Percentiles rank a stretch among this genome's conserved stretches.
Conservation (phyloP, 2,797 vertebrate genomes). For the Micropoecilia bifurca region DNA sequence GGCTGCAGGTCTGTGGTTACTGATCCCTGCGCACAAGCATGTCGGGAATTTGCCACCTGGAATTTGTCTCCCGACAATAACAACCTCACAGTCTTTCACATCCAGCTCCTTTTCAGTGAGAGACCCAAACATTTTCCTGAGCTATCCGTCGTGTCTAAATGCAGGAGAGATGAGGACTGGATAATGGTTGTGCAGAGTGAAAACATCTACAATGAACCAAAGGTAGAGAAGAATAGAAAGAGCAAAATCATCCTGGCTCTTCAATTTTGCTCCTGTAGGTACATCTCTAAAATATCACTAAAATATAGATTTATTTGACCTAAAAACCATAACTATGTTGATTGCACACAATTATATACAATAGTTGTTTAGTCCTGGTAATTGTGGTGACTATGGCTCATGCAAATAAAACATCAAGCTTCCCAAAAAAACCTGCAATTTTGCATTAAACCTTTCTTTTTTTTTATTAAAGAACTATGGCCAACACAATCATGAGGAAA, state of each 20-base stretch:
- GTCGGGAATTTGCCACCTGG: slow-evolving; percentile 77
- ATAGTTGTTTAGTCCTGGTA: not conserved
- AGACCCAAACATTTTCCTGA: slow-evolving; percentile 49
- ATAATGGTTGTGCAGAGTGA: not conserved
- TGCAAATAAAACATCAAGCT: not conserved
- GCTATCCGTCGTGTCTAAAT: slow-evolving; percentile 49
- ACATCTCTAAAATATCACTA: not conserved
- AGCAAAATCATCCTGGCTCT: not conserved
- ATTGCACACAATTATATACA: not conserved
- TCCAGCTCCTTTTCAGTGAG: slow-evolving; percentile 48
- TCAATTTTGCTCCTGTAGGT: not conserved
- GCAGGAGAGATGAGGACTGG: slow-evolving; percentile 5
- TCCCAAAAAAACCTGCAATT: not conserved
- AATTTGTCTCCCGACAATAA: slow-evolving; percentile 70
- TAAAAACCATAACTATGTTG: not conserved
- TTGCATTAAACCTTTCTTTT: not conserved
- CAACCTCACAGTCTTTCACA: slow-evolving; percentile 58
- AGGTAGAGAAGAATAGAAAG: not conserved
- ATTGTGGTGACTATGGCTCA: not conserved
- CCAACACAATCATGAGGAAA: not conserved
- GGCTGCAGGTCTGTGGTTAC: slow-evolving; percentile 75
- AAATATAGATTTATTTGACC: not conserved
- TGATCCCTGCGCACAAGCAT: slow-evolving; percentile 78
- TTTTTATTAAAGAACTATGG: not conserved
- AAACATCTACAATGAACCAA: not conserved